Base-by-base conservation (phyloP, 2,113 vertebrate genomes). In the Neogale vison region DNA sequence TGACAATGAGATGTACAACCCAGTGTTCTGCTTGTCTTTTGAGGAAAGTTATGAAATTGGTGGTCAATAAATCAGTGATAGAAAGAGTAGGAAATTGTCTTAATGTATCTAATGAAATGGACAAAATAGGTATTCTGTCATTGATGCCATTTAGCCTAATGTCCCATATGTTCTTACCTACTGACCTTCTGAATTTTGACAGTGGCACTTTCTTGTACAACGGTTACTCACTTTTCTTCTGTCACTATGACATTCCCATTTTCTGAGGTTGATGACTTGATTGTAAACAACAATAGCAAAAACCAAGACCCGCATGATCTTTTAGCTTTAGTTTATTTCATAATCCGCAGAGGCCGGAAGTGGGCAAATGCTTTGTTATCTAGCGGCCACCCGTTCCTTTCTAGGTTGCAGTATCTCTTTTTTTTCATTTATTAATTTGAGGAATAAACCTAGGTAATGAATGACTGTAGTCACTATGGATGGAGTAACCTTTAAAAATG, bases 1-100 rank as follows among this genome's bases (percentile, higher is more conserved):
- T 21, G n/a, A 29, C 80, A 91, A 93, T 42, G 18, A 89, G 42
- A n/a, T 59, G 1, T 6, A 74, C 74, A 92, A n/a, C 11, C 31
- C 79, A 34, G 39, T 71, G 15, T 65, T 96, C 59, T 89, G 4
- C 57, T 83, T 34, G 4, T 47, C 63, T 95, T 82, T 39, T 79
- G 34, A 57, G 52, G n/a, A 77, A 82, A 31, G 26, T 0, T 55
- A 57, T 92, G 85, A 95, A 95, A 96, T 45, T 18, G 20, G 0
- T 72, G 9, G 10, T 31, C 90, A 71, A 67, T 85, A 90, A 80
- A 67, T 79, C 36, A 57, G 7, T 89, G 21, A 50, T 67, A 63
- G 95, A 85, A 23, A 72, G 95, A 85, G 23, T 45, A 81, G 90
- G 24, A 65, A 79, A 92, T 82, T 93, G 6, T 97, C 39, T 89